Conservation (phyloP, 2,888 invertebrate species). For the Diarsia mendica region DNA sequence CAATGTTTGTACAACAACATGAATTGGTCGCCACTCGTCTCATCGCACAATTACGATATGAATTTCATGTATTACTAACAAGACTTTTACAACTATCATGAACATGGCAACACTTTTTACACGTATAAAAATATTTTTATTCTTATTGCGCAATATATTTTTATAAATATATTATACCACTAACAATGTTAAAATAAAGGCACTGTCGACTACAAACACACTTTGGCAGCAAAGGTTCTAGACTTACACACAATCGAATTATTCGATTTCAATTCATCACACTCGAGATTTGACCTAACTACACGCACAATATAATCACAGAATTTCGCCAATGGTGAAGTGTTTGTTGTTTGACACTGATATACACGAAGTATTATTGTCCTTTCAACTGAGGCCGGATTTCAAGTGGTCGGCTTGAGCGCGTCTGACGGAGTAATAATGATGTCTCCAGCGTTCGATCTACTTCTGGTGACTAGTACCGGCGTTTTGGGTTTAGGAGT, state of each 20-base stretch:
- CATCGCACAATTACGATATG: conserved; percentile 62
- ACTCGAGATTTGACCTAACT: conserved; percentile 75
- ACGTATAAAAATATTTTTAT: conserved; percentile 88
- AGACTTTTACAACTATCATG: conserved; percentile 83
- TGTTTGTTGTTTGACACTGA: conserved; percentile 87
- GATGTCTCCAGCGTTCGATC: conserved; percentile 94
- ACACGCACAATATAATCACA: conserved; percentile 86
- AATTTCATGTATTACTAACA: conserved; percentile 72
- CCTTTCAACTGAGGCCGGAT: conserved; percentile 72
- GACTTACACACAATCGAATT: conserved; percentile 79
- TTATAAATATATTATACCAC: conserved; percentile 87
- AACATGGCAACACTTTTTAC: conserved; percentile 90
- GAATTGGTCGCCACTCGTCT: conserved; percentile 62
- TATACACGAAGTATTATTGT: conserved; percentile 81
- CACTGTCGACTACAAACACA: conserved; percentile 91
- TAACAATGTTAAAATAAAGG: conserved; percentile 86
- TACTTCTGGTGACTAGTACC: conserved; percentile 93
- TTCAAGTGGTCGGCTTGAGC: conserved; percentile 87
- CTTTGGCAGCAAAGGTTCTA: conserved; percentile 89
- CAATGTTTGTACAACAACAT: conserved; percentile 67
- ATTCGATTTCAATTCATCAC: conserved; percentile 77
- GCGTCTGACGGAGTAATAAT: conserved; percentile 92
- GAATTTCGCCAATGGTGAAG: conserved; percentile 88
- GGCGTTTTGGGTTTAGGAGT: conserved; percentile 95
- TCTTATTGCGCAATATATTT: conserved; percentile 87